Conservation (phyloP, 2,113 vertebrate genomes). For the Nyctibius bracteatus region DNA sequence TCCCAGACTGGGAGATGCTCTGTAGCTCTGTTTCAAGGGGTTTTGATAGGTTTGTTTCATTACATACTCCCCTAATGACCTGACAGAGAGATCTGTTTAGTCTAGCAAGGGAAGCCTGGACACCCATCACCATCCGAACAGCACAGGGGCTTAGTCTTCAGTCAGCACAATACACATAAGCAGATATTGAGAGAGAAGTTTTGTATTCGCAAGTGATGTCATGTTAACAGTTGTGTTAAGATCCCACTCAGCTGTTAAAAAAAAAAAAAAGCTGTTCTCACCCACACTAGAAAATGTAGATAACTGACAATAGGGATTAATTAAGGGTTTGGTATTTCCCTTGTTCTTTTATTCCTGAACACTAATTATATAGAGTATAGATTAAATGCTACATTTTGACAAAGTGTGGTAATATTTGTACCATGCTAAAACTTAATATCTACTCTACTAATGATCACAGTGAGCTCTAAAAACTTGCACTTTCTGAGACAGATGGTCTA, state of each 20-base stretch:
- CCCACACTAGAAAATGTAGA: conserved; percentile 1
- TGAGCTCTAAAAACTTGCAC: neutral
- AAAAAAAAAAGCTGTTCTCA: neutral
- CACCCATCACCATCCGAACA: neutral
- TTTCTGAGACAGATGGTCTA: neutral
- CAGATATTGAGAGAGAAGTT: neutral
- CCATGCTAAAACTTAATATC: neutral
- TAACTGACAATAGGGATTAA: conserved; percentile 45
- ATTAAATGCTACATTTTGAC: conserved; percentile 42
- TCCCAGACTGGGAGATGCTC: neutral
- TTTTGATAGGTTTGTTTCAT: neutral
- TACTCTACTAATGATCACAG: neutral
- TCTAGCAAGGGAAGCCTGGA: neutral
- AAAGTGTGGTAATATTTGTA: neutral
- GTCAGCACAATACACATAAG: neutral
- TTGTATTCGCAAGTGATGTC: neutral
- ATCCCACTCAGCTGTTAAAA: neutral
- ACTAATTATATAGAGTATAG: conserved; percentile 62
- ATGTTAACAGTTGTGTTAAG: conserved; percentile 8
- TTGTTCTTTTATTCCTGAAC: conserved; percentile 36
- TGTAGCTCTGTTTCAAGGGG: neutral
- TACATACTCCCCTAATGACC: neutral
- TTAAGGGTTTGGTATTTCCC: conserved; percentile 37
- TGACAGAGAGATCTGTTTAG: neutral
- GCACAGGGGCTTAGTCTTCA: neutral